phyloP scores from a whole-genome alignment of 1,140 invertebrate species.

The Galendromus occidentalis region DNA sequence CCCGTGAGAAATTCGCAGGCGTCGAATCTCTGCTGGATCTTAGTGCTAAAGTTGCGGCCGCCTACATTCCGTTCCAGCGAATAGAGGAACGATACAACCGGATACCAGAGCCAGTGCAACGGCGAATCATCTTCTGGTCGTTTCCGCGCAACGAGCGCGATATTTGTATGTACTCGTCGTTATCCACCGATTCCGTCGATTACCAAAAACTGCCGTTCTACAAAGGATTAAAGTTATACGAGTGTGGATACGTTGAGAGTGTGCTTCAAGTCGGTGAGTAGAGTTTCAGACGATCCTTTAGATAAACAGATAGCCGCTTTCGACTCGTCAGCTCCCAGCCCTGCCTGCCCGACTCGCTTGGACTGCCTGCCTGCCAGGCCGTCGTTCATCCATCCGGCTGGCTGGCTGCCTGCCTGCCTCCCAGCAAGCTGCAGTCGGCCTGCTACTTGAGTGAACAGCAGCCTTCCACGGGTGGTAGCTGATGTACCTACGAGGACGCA shows the following conservation, averaged over 20 bases:
- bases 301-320: background rate
- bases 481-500: too few species aligned
- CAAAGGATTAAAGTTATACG: slow-evolving; percentile 56
- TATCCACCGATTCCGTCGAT: slow-evolving; percentile 37
- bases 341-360: background rate
- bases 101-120: slow-evolving; percentile 66
- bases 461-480: too few species aligned
- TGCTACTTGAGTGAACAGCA: too few species aligned
- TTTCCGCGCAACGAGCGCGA: slow-evolving; percentile 64
- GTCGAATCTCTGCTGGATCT: slow-evolving; percentile 47
- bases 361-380: background rate
- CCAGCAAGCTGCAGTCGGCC: background rate
- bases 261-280: slow-evolving; percentile 73
- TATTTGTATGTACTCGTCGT: slow-evolving; percentile 69
- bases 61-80: slow-evolving; percentile 59
- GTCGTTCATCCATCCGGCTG: background rate
- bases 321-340: background rate
- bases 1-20: too few species aligned
- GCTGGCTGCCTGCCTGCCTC: too few species aligned
- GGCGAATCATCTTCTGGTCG: slow-evolving; percentile 65
- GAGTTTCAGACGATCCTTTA: background rate
- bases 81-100: slow-evolving; percentile 65
- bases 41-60: slow-evolving; percentile 57
- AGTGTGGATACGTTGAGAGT: slow-evolving; percentile 52
- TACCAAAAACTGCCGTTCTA: slow-evolving; percentile 59